Base-by-base conservation (phyloP, 2,888 invertebrate species). In the Marronus borbonicus region DNA sequence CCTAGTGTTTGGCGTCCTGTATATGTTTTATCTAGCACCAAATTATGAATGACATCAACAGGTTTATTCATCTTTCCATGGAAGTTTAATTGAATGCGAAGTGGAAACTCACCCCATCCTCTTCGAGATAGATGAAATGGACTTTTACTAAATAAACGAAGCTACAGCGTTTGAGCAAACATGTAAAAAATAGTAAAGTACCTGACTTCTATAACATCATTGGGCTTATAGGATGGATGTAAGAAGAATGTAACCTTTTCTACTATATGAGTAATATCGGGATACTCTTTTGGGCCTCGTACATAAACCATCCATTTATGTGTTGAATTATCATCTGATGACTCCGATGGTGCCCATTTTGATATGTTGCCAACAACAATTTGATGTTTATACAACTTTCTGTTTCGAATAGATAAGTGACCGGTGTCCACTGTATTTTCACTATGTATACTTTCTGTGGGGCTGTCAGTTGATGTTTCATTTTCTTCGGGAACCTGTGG, bases 251-350 rank as follows among this genome's bases (percentile, higher is more conserved):
- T 90, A 77, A 96, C 95, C 88, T 94, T 94, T 66, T 91, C 91
- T 3, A 96, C 90, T 84, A 94, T 92, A 68, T 90, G 88, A 20
- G 93, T 91, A 80, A 93, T 91, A 81, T 90, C 90, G 31, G 91
- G 91, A 80, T 89, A 89, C 36, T 92, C 91, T 78, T 92, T 90
- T 76, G 93, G 91, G 0, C 94, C 94, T 83, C 96, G 91, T 1
- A 97, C 93, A 89, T 97, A 97, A 77, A 97, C 92, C 89, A 97
- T 92, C 97, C 97, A 97, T 87, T 96, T 96, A 89, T 97, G 96
- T 7, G 95, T 96, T 0, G 94, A 92, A 28, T 91, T 92, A 85
- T 94, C 94, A 44, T 92, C 91, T 39, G 92, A 88, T 28, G 93
- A 92, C 84, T 94, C 92, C 0, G 93, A 90, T 0, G 93, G 93